phyloP scores from a whole-genome alignment of 2,888 invertebrate species.

The Papilio protenor region DNA sequence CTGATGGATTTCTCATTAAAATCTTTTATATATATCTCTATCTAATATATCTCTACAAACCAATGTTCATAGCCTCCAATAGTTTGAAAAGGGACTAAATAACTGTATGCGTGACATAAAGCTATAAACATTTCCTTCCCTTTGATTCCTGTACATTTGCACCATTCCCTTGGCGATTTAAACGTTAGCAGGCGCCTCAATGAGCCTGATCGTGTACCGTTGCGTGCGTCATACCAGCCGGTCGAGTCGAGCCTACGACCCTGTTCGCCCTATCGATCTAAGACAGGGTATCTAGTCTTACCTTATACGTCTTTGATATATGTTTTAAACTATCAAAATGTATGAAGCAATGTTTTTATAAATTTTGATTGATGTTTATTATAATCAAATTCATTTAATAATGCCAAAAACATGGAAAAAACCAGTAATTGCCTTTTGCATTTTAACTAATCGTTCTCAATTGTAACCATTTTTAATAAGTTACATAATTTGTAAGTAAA shows the following conservation, averaged over 20 bases:
- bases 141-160: constrained; percentile 33
- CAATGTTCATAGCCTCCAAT: neutral
- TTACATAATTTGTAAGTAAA: neutral
- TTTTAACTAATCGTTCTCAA: neutral
- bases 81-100: constrained; percentile 1
- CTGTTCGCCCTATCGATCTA: constrained; percentile 77
- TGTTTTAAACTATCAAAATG: constrained; percentile 13
- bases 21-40: neutral
- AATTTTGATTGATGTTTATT: neutral
- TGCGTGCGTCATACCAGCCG: constrained; percentile 64
- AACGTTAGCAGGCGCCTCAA: constrained; percentile 57
- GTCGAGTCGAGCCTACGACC: constrained; percentile 71
- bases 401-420: neutral
- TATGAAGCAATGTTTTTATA: neutral
- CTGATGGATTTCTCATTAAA: neutral
- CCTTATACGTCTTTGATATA: constrained; percentile 38
- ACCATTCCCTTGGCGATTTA: constrained; percentile 46
- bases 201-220: constrained; percentile 72
- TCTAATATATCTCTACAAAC: neutral
- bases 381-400: neutral
- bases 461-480: neutral
- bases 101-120: constrained; percentile 31
- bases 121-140: constrained; percentile 38
- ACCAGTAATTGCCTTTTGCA: neutral
- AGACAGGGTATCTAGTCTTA: constrained; percentile 56